phyloP scores from a whole-genome alignment of 2,888 invertebrate genomes.

The Tipula helvola region DNA sequence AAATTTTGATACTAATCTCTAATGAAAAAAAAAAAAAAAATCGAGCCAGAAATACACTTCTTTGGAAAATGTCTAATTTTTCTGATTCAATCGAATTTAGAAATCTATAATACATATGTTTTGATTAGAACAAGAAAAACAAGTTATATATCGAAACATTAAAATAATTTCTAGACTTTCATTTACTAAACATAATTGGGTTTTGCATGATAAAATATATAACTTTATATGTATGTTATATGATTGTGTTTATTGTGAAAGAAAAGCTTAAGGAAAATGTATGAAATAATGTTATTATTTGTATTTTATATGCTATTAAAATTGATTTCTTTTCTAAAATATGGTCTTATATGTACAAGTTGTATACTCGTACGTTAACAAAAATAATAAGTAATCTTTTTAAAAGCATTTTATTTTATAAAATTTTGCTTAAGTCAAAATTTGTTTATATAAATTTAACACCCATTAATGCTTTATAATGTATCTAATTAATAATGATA shows the following conservation, averaged over 20 bases:
- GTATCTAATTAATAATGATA: neutral
- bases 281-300: neutral
- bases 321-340: neutral
- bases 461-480: neutral
- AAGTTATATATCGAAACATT: neutral
- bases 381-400: neutral
- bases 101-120: neutral
- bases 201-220: neutral
- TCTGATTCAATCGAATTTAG: neutral
- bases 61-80: neutral
- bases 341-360: neutral
- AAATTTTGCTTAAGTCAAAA: neutral
- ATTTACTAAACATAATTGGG: neutral
- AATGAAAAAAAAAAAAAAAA: neutral
- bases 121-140: neutral
- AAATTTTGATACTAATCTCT: neutral
- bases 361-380: neutral
- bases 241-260: too few species aligned
- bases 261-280: neutral
- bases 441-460: neutral
- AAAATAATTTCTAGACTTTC: neutral
- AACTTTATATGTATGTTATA: neutral
- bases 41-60: neutral
- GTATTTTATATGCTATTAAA: neutral
- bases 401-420: neutral